Percentiles rank a stretch among this genome's conserved stretches.
phyloP scores from a whole-genome alignment of 2,113 vertebrate genomes.

The Elaphurus davidianus region DNA sequence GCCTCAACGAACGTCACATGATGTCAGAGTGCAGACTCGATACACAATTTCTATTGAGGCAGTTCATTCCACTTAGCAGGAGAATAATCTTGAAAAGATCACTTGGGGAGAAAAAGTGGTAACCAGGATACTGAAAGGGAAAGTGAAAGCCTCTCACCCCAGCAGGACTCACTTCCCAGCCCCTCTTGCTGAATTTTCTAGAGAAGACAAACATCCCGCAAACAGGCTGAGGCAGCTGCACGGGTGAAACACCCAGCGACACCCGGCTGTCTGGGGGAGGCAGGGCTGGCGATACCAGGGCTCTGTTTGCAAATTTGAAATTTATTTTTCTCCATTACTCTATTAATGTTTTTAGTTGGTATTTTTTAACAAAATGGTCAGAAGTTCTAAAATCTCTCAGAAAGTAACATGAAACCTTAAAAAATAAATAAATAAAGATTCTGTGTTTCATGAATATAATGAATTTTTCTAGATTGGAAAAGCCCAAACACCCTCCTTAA shows the following conservation, averaged over 20 bases:
- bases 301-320: background rate
- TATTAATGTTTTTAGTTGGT: background rate
- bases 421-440: background rate
- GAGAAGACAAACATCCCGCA: background rate
- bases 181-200: background rate
- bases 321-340: background rate
- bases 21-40: background rate
- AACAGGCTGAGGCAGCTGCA: background rate
- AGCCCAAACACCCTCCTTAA: background rate
- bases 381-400: background rate
- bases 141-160: background rate
- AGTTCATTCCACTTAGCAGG: background rate
- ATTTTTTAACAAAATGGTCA: background rate
- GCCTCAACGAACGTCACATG: background rate
- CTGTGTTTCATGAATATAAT: background rate
- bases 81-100: background rate
- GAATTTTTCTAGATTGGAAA: background rate
- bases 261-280: rapidly evolving
- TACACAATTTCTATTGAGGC: background rate
- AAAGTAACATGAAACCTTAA: background rate
- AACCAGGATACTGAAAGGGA: background rate
- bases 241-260: background rate
- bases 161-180: background rate
- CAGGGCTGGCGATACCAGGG: rapidly evolving
- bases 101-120: background rate